These are phyloP conservation scores for Zaprionus ghesquierei DNA, from an alignment of 1,140 invertebrate genomes.

Conservation along the genomic window DNA sequence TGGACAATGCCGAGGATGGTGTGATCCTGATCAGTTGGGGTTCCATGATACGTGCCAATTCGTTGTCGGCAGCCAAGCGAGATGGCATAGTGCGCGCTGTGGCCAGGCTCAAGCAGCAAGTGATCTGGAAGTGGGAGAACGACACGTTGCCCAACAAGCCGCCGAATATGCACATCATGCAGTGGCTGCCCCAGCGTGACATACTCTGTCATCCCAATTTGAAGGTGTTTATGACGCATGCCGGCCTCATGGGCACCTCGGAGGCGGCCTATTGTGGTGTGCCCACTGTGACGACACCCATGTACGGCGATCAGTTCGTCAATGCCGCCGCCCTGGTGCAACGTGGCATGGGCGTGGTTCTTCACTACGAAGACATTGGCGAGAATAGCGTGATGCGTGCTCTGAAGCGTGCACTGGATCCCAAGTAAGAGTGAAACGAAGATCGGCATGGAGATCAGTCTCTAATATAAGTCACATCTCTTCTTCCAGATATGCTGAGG, in stretches of 20 bases:
- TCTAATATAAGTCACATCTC: not conserved
- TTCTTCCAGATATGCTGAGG: slow-evolving; percentile 50
- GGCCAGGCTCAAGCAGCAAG: slow-evolving; percentile 85
- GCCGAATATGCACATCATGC: slow-evolving; percentile 86
- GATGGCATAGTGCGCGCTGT: slow-evolving; percentile 86
- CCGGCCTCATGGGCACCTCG: slow-evolving; percentile 88
- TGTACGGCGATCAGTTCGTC: slow-evolving; percentile 88
- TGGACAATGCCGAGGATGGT: slow-evolving; percentile 87
- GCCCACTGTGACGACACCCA: slow-evolving; percentile 88
- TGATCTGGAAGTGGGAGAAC: slow-evolving; percentile 90
- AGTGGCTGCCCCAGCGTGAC: slow-evolving; percentile 89
- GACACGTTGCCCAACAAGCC: slow-evolving; percentile 85
- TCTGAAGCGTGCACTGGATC: slow-evolving; percentile 83
- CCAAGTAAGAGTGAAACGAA: slow-evolving; percentile 55
- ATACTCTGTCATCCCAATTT: slow-evolving; percentile 89
- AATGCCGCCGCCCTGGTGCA: slow-evolving; percentile 85
- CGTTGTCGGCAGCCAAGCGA: slow-evolving; percentile 85
- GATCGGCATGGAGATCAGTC: not conserved
- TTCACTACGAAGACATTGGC: slow-evolving; percentile 85
- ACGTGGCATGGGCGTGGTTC: slow-evolving; percentile 85
- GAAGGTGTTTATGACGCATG: slow-evolving; percentile 88
- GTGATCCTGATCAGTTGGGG: slow-evolving; percentile 89
- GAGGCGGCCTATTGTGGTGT: slow-evolving; percentile 90
- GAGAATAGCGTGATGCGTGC: slow-evolving; percentile 84
- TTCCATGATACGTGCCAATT: slow-evolving; percentile 86